Conservation (phyloP, 2,113 vertebrate species). For the Mobula birostris region DNA sequence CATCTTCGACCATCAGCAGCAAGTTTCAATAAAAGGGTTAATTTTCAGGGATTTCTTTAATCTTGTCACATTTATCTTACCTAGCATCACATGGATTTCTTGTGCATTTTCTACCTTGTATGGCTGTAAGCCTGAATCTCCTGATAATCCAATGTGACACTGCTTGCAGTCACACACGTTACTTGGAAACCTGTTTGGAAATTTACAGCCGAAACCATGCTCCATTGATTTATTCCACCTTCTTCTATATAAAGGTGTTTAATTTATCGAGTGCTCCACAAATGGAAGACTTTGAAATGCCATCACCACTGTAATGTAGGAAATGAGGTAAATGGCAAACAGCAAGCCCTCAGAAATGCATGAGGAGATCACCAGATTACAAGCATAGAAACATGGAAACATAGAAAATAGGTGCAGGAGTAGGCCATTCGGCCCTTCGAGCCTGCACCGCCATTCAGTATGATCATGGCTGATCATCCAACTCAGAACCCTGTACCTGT, state of each 20-base stretch:
- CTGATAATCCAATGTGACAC: not conserved
- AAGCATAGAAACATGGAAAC: too few species aligned
- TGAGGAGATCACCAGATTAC: too few species aligned
- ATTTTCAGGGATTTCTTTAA: not conserved
- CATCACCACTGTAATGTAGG: too few species aligned
- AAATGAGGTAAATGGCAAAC: too few species aligned
- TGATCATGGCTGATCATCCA: too few species aligned
- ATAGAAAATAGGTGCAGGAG: too few species aligned
- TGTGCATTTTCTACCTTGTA: not conserved
- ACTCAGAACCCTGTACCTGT: too few species aligned
- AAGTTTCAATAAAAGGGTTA: not conserved
- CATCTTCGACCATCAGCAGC: not conserved
- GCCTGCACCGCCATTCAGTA: too few species aligned
- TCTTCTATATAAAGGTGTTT: not conserved
- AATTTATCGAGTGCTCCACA: not conserved
- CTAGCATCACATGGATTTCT: not conserved
- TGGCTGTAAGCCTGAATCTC: not conserved
- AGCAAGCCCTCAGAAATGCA: too few species aligned
- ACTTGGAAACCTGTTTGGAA: not conserved
- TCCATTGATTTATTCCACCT: not conserved
- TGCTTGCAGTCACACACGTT: not conserved
- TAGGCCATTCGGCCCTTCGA: too few species aligned
- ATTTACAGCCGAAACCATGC: not conserved
- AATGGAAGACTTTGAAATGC: too few species aligned
- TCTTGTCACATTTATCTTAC: not conserved